These are phyloP conservation scores for Ophion ellenae DNA, from an alignment of 2,888 invertebrate genomes.

Conservation along the genomic window DNA sequence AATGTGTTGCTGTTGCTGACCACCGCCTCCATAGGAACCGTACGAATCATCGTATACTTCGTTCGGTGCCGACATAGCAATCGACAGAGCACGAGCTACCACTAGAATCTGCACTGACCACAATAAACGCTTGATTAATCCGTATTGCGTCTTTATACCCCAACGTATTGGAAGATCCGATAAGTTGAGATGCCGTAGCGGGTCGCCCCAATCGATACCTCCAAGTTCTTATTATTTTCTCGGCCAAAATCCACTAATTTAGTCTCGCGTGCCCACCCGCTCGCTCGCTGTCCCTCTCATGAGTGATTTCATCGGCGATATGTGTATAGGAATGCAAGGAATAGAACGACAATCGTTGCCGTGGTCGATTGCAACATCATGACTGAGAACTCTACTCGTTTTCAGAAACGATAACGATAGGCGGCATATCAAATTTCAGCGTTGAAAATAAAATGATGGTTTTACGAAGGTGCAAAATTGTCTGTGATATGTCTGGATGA, in stretches of 20 bases:
- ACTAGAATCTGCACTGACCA: constrained; percentile 29
- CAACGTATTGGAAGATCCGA: not conserved
- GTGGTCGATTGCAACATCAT: not conserved
- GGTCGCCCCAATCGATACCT: too few relatives aligned
- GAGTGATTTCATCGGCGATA: not conserved
- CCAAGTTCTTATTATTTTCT: too few relatives aligned
- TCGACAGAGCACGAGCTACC: constrained; percentile 50
- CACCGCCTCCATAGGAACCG: not conserved
- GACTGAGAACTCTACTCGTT: not conserved
- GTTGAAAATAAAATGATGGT: not conserved
- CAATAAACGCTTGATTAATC: not conserved
- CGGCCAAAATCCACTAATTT: not conserved
- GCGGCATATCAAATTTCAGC: not conserved
- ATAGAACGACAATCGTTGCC: not conserved
- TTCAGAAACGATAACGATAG: not conserved
- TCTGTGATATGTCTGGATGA: not conserved
- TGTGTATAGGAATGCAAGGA: not conserved
- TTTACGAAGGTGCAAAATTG: not conserved
- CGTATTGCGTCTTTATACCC: constrained; percentile 19
- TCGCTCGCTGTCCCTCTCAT: not conserved
- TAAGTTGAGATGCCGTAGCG: not conserved
- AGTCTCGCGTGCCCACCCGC: not conserved
- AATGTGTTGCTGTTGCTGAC: not conserved
- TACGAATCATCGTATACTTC: constrained; percentile 69
- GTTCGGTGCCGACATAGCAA: constrained; percentile 81